Evolutionary conservation across 1,140 invertebrate genomes (phyloP), one percentile per base, ranked within the genome.

Genomic region (Anoplophora glabripennis): DNA sequence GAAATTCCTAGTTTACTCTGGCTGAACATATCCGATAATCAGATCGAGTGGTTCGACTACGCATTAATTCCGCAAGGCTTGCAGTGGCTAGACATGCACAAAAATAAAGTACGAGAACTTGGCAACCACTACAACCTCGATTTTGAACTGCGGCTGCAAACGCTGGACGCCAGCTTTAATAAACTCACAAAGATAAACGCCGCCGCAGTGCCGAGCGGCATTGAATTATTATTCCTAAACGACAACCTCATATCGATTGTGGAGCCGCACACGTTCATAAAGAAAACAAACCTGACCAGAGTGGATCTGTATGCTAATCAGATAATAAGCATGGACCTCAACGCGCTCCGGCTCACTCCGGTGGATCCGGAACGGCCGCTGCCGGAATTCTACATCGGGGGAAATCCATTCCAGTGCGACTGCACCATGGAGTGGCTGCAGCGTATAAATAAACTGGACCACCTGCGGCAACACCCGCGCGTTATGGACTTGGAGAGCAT

Each of bases 1-100:
- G 88, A 92, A 67, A 86, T 94, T 68, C 84, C 88, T 1, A 88
- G 86, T 64, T 77, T 96, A 42, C 78, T 92, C 63, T 94, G 91
- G 91, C 77, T 96, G 18, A 96, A 96, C 78, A 87, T 95, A 56
- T 94, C 91, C 18, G 90, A 93, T 77, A 96, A 96, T 79, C 85
- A 88, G 68, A 79, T 96, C 64, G 84, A 90, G 67, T 88, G 88
- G 85, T 96, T 96, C 78, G 93, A 96, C 77, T 96, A 94, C 75
- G 84, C 88, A 11, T 80, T 93, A 53, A 84, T 96, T 45, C 93
- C 94, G 0, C 73, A 78, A 42, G 87, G 85, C 59, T 79, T 96
- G 55, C 88, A 92, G 67, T 94, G 92, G 91, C 77, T 96, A 40
- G 93, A 96, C 77, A 80, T 96, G 67, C 92, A 94, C 76, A 88